Evolutionary conservation across 2,113 vertebrate species (phyloP).

Genomic region (Smithornis capensis): DNA sequence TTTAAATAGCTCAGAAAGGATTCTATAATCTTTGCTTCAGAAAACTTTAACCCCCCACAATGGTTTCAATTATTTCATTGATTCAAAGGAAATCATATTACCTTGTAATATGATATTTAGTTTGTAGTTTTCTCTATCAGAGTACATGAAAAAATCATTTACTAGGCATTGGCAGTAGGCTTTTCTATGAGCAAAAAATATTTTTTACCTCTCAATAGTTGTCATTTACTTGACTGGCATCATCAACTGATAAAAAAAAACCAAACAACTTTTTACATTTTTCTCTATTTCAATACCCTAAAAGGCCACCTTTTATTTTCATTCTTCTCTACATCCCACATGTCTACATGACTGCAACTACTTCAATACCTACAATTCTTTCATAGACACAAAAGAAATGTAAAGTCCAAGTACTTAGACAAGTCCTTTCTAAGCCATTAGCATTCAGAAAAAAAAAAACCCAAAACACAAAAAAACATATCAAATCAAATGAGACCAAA

Average conservation of each 20-base stretch:
- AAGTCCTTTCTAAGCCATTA: neutral
- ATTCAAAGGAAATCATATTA: neutral
- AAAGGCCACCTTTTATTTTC: neutral
- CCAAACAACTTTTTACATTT: fast-evolving
- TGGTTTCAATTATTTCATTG: neutral
- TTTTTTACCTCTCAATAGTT: neutral
- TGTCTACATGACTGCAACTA: neutral
- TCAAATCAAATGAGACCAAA: neutral
- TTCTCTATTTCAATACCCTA: neutral
- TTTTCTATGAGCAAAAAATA: neutral
- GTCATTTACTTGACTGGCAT: neutral
- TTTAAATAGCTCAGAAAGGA: conserved; percentile 24
- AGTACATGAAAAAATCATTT: neutral
- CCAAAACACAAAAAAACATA: neutral
- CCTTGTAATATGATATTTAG: neutral
- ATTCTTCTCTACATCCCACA: neutral
- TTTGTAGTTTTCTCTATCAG: neutral
- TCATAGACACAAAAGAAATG: neutral
- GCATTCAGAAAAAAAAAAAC: neutral
- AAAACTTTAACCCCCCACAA: conserved; percentile 17
- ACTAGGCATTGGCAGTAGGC: neutral
- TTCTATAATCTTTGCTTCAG: neutral
- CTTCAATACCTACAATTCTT: neutral
- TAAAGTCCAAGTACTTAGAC: neutral
- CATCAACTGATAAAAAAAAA: neutral